Evolutionary conservation across 2,113 vertebrate genomes (phyloP).

Genomic region (Lasiurus borealis): DNA sequence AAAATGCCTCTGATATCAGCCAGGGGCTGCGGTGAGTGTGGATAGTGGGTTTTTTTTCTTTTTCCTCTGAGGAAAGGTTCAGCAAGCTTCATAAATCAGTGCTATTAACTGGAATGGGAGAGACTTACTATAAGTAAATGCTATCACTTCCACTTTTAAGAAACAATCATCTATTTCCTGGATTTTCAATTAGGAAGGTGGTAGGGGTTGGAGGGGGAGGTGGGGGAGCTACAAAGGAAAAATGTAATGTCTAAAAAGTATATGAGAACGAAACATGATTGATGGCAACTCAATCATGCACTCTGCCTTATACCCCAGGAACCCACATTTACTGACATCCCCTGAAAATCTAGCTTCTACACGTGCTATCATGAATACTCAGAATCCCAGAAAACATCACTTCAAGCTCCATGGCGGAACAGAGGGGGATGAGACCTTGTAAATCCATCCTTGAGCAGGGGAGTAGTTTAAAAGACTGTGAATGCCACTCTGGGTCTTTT

Average conservation of each 20-base stretch:
- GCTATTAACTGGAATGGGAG: constrained; percentile 76
- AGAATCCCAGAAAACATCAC: constrained; percentile 65
- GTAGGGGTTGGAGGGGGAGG: neutral
- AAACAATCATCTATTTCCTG: constrained; percentile 84
- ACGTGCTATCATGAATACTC: constrained; percentile 67
- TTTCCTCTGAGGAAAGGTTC: constrained; percentile 70
- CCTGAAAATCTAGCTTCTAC: neutral
- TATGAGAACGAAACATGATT: neutral
- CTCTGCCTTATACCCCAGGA: neutral
- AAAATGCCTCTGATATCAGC: constrained; percentile 85
- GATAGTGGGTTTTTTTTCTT: constrained; percentile 68
- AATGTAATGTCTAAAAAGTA: neutral
- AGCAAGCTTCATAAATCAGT: constrained; percentile 72
- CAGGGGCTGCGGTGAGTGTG: constrained; percentile 76
- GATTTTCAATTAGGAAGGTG: constrained; percentile 40
- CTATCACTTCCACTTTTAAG: constrained; percentile 79
- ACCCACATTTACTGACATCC: neutral
- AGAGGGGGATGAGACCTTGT: too few relatives aligned
- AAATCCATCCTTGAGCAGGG: constrained; percentile 73
- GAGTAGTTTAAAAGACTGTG: constrained; percentile 79
- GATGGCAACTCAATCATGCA: neutral
- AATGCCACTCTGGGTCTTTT: constrained; percentile 80
- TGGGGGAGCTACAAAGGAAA: neutral
- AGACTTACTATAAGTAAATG: constrained; percentile 77
- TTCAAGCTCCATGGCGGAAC: constrained; percentile 74